Conservation (phyloP, 1,140 invertebrate species). For the Limonius californicus region DNA sequence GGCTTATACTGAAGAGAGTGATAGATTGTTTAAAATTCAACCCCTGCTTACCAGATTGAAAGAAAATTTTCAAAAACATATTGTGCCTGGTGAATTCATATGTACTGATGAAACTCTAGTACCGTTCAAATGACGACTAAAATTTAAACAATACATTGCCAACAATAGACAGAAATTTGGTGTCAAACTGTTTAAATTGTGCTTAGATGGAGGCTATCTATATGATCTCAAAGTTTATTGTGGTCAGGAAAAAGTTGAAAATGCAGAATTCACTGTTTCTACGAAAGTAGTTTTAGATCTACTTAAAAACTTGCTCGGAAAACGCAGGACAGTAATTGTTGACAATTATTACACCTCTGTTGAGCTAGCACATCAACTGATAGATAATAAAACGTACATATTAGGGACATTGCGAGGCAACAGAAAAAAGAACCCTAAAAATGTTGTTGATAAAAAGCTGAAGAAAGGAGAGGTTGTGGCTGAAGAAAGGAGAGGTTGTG, state of each 20-base stretch:
- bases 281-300: neutral
- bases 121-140: constrained; percentile 38
- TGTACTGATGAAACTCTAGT: constrained; percentile 38
- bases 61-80: constrained; percentile 22
- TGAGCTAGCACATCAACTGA: neutral
- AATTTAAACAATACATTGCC: constrained; percentile 36
- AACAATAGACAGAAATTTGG: constrained; percentile 31
- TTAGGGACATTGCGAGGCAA: neutral
- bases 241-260: neutral
- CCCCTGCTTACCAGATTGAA: constrained; percentile 25
- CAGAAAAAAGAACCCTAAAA: neutral
- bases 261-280: neutral
- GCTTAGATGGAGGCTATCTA: constrained; percentile 18
- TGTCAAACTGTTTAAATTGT: constrained; percentile 36
- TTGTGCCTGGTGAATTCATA: constrained; percentile 22
- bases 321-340: neutral
- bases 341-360: constrained; percentile 1
- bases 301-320: neutral
- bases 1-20: constrained; percentile 16
- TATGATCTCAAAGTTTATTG: neutral
- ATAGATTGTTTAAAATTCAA: constrained; percentile 32
- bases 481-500: no score
- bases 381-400: neutral
- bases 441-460: neutral
- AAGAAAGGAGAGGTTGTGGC: neutral